These are phyloP conservation scores for Cyclopterus lumpus DNA, from an alignment of 2,797 vertebrate genomes.

Conservation along the genomic window DNA sequence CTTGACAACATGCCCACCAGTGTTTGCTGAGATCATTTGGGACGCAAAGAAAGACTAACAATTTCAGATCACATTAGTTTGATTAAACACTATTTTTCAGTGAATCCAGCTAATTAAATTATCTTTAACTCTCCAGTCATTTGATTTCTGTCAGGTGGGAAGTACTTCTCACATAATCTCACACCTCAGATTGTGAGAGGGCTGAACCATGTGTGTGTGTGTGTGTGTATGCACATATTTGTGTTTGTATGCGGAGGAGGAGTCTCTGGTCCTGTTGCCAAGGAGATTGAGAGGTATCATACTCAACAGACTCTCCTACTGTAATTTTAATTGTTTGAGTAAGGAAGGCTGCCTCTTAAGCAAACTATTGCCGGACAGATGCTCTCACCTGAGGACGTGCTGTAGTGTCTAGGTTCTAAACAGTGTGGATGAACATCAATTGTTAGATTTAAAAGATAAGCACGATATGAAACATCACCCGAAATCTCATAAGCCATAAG, in stretches of 20 bases:
- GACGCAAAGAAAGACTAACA: neutral
- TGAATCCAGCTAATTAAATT: slow-evolving; percentile 36
- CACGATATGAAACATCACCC: neutral
- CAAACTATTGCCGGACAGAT: slow-evolving; percentile 19
- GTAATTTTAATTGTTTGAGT: slow-evolving; percentile 55
- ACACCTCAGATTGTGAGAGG: slow-evolving; percentile 73
- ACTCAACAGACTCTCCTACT: slow-evolving; percentile 39
- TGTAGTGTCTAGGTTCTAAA: slow-evolving; percentile 6
- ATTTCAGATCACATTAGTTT: slow-evolving; percentile 1
- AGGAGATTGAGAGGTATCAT: slow-evolving; percentile 52
- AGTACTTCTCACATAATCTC: slow-evolving; percentile 67
- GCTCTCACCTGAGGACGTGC: slow-evolving; percentile 18
- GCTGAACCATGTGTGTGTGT: slow-evolving; percentile 27
- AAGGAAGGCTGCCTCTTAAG: slow-evolving; percentile 17
- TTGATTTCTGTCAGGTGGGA: slow-evolving; percentile 61
- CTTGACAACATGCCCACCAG: neutral
- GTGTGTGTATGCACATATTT: slow-evolving; percentile 42
- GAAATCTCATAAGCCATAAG: neutral
- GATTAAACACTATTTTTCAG: neutral
- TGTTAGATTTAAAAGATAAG: neutral
- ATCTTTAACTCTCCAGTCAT: slow-evolving; percentile 18
- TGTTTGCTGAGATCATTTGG: neutral
- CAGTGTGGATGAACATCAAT: neutral
- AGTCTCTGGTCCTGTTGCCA: slow-evolving; percentile 50
- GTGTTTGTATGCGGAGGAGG: slow-evolving; percentile 56